Evolutionary conservation across 1,140 invertebrate genomes (phyloP).

Genomic region (Papilio glaucus): DNA sequence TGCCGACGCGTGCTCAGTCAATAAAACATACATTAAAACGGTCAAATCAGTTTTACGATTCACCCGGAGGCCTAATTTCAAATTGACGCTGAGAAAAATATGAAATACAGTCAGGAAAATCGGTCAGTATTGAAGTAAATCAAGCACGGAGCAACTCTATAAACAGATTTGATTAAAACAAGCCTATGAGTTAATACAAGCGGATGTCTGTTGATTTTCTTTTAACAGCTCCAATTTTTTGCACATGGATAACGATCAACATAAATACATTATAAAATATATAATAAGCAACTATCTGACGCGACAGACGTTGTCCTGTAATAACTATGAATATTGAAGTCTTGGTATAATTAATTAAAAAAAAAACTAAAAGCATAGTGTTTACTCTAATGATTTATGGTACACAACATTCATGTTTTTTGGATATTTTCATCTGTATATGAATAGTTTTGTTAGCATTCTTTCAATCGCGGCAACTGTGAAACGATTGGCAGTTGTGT

Average conservation of each 20-base stretch:
- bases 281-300: too few species aligned
- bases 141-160: neutral
- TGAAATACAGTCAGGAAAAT: conserved; percentile 19
- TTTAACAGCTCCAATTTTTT: conserved; percentile 17
- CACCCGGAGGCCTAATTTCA: conserved; percentile 18
- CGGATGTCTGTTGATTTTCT: conserved; percentile 18
- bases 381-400: too few species aligned
- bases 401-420: too few species aligned
- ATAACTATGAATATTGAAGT: too few species aligned
- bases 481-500: too few species aligned
- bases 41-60: conserved; percentile 25
- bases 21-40: conserved; percentile 25
- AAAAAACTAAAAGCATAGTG: too few species aligned
- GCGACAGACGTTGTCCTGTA: too few species aligned
- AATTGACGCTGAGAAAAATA: conserved; percentile 27
- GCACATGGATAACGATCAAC: neutral
- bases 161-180: conserved; percentile 25
- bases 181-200: conserved; percentile 2
- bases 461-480: too few species aligned
- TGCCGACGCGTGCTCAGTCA: neutral
- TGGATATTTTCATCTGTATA: too few species aligned
- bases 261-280: too few species aligned
- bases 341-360: too few species aligned
- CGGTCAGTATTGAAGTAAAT: conserved; percentile 16
- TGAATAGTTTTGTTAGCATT: too few species aligned